phyloP scores from a whole-genome alignment of 2,113 vertebrate genomes.

The Acanthisitta chloris region DNA sequence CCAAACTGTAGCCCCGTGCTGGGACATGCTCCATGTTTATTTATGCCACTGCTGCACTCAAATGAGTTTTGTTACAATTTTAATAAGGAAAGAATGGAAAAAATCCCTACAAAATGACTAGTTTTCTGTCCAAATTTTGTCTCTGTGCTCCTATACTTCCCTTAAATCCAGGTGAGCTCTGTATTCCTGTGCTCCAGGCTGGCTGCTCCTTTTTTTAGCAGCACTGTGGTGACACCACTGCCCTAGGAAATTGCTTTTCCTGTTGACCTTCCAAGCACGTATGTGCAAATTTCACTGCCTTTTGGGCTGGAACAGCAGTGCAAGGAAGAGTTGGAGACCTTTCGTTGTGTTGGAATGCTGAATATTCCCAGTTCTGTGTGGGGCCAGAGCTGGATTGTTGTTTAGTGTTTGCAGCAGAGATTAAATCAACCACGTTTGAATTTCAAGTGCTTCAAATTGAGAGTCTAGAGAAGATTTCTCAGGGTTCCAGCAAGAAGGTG shows the following conservation, averaged over 20 bases:
- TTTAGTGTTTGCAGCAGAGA: background rate
- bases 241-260: constrained; percentile 13
- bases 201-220: constrained; percentile 17
- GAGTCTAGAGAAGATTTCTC: background rate
- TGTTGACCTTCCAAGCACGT: background rate
- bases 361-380: background rate
- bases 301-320: background rate
- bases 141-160: background rate
- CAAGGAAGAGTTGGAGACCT: background rate
- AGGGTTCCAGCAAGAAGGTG: background rate
- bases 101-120: background rate
- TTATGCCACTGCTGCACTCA: background rate
- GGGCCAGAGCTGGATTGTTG: background rate
- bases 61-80: background rate
- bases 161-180: constrained; percentile 18
- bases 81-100: background rate
- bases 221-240: background rate
- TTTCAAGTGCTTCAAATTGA: background rate
- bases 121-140: background rate
- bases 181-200: background rate
- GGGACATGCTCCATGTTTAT: rapidly evolving
- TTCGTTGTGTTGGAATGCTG: background rate
- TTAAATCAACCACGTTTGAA: background rate
- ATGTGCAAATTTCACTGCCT: background rate
- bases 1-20: background rate